Evolutionary conservation across 2,113 vertebrate species (phyloP).

Genomic region (Psittacus erithacus): DNA sequence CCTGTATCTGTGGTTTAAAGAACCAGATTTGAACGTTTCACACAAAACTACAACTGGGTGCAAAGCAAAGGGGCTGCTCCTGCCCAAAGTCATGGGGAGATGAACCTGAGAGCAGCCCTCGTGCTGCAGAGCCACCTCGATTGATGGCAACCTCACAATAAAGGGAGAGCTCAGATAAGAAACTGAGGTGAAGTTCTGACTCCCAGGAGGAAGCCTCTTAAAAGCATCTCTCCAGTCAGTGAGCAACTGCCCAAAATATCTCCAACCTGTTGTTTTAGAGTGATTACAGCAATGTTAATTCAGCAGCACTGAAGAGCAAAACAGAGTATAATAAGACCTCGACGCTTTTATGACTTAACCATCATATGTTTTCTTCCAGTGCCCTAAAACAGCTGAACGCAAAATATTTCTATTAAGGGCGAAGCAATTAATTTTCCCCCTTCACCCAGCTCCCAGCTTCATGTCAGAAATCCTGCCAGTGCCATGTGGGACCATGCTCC

Average conservation of each 20-base stretch:
- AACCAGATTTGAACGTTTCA: not conserved
- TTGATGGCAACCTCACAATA: not conserved
- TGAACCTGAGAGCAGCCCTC: not conserved
- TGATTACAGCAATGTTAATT: not conserved
- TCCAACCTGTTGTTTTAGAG: not conserved
- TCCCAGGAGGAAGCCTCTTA: not conserved
- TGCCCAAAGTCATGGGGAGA: fast-evolving
- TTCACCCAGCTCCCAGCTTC: not conserved
- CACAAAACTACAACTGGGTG: not conserved
- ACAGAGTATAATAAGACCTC: not conserved
- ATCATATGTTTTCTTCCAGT: fast-evolving
- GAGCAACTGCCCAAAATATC: not conserved
- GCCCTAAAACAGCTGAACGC: not conserved
- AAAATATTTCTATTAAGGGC: not conserved
- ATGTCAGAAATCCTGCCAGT: not conserved
- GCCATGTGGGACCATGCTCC: fast-evolving
- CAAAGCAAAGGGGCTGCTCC: not conserved
- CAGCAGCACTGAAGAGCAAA: not conserved
- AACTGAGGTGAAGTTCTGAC: not conserved
- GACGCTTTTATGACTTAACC: not conserved
- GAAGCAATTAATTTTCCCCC: not conserved
- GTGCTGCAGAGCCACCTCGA: not conserved
- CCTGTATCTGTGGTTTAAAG: not conserved
- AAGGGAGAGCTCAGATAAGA: not conserved
- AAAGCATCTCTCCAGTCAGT: not conserved